Conservation (phyloP, 2,888 invertebrate genomes). For the Drosophila recens region DNA sequence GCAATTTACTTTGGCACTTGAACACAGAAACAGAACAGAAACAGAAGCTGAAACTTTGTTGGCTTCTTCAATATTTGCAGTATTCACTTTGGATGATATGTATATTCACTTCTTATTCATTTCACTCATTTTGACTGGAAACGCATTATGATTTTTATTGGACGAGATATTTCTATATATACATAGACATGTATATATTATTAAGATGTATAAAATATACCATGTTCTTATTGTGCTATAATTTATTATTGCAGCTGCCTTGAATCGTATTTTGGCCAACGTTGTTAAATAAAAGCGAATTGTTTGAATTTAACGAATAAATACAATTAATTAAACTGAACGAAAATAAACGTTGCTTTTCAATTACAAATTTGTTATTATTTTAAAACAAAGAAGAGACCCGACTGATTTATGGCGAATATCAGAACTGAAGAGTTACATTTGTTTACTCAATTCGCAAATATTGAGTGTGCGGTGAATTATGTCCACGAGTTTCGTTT, state of each 20-base stretch:
- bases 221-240: slow-evolving; percentile 33
- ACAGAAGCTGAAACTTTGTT: slow-evolving; percentile 22
- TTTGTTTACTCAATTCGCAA: slow-evolving; percentile 1
- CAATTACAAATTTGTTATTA: slow-evolving; percentile 49
- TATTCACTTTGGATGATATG: slow-evolving; percentile 41
- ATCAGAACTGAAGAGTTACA: slow-evolving; percentile 4
- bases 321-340: slow-evolving; percentile 41
- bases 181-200: slow-evolving; percentile 4
- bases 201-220: slow-evolving; percentile 24
- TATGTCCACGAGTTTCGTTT: neutral
- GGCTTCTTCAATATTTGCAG: slow-evolving; percentile 44
- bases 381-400: slow-evolving; percentile 36
- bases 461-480: slow-evolving; percentile 2
- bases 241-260: slow-evolving; percentile 74
- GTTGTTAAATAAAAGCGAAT: slow-evolving; percentile 25
- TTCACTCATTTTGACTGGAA: slow-evolving; percentile 62
- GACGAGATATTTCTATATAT: slow-evolving; percentile 36
- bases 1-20: slow-evolving; percentile 51
- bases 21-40: slow-evolving; percentile 22
- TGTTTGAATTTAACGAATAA: slow-evolving; percentile 32
- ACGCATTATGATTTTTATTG: slow-evolving; percentile 60
- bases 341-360: slow-evolving; percentile 24
- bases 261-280: slow-evolving; percentile 60
- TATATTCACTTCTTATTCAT: slow-evolving; percentile 39
- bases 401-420: slow-evolving; percentile 27